Evolutionary conservation across 2,113 vertebrate genomes (phyloP).

Genomic region (Cynoglossus semilaevis): DNA sequence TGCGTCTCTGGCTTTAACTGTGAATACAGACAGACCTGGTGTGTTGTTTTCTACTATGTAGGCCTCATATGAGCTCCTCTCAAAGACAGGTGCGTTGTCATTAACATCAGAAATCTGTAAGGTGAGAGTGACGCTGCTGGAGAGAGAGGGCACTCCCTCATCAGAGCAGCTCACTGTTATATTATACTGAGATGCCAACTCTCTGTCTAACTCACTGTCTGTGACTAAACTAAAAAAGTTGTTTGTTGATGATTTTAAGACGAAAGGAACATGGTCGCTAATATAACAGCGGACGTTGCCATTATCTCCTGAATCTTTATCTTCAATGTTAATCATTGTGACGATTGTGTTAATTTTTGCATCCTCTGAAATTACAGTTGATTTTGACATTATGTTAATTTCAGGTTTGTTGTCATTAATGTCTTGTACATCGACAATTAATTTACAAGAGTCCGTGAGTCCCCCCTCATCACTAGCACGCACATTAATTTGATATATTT

Average conservation of each 20-base stretch:
- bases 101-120: constrained; percentile 34
- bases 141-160: constrained; percentile 42
- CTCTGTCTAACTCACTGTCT: constrained; percentile 45
- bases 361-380: constrained; percentile 35
- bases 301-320: constrained; percentile 58
- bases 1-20: constrained; percentile 29
- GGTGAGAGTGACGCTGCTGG: constrained; percentile 33
- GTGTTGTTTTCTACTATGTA: constrained; percentile 16
- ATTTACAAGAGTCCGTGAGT: constrained; percentile 50
- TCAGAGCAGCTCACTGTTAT: constrained; percentile 29
- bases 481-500: constrained; percentile 55
- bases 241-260: constrained; percentile 45
- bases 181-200: constrained; percentile 13
- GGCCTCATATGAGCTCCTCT: constrained; percentile 23
- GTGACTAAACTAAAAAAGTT: constrained; percentile 59
- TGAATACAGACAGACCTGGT: constrained; percentile 26
- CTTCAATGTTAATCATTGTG: constrained; percentile 50
- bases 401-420: constrained; percentile 67
- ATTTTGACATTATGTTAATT: constrained; percentile 62
- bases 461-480: constrained; percentile 72
- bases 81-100: constrained; percentile 37
- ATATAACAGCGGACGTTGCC: constrained; percentile 46
- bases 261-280: constrained; percentile 43
- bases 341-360: not conserved
- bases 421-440: constrained; percentile 70